Evolutionary conservation across 2,113 vertebrate species (phyloP).

Genomic region (Lepus americanus): DNA sequence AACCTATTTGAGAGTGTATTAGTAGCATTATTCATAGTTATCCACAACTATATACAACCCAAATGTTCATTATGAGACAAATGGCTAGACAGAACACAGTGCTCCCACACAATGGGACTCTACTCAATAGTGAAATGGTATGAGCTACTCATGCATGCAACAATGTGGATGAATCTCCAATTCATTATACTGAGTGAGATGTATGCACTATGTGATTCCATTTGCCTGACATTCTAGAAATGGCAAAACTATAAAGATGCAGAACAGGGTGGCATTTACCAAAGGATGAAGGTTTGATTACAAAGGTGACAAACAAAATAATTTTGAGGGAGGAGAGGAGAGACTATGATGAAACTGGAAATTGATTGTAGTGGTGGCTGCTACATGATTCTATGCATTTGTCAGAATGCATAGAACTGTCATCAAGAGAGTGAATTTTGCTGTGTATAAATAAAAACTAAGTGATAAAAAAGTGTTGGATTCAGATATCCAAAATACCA

Average conservation of each 20-base stretch:
- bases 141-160: background rate
- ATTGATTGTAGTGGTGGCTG: background rate
- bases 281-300: background rate
- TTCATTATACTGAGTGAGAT: background rate
- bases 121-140: slow-evolving; percentile 37
- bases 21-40: slow-evolving; percentile 51
- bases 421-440: background rate
- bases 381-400: background rate
- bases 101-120: background rate
- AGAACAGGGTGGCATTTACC: slow-evolving; percentile 4
- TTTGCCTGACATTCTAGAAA: slow-evolving; percentile 12
- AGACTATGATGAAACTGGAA: background rate
- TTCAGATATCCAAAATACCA: slow-evolving; percentile 21
- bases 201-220: background rate
- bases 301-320: background rate
- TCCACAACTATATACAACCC: background rate
- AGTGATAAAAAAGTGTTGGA: background rate
- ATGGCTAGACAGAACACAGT: background rate
- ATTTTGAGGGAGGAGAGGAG: background rate
- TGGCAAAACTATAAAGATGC: background rate
- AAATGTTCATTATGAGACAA: background rate
- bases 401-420: background rate
- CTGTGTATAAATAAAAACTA: background rate
- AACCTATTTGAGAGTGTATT: slow-evolving; percentile 41
- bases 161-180: background rate